Base-by-base conservation (phyloP, 1,140 invertebrate genomes). In the Glomeris maerens region DNA sequence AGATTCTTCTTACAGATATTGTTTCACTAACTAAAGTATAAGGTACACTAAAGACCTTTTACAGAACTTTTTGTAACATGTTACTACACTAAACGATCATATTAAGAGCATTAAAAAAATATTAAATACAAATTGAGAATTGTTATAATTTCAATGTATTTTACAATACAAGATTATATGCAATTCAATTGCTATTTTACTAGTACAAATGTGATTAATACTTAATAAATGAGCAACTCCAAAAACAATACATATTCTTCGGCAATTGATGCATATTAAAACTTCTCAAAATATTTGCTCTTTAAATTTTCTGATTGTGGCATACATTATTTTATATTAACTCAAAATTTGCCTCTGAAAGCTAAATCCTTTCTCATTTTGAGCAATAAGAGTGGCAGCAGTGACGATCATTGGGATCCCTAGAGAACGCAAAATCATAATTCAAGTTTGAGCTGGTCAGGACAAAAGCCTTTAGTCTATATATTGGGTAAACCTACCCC, bases 391-490 rank as follows among this genome's bases (percentile, higher is more conserved):
- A n/a, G 49, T 50, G 3, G 49, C 41, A 5, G 40, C 49, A 27
- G 49, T 50, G 4, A 50, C 49, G 29, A 50, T 22, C 3, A 44
- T 45, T 7, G 49, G 49, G 13, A 50, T 50, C 2, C 49, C 49
- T 50, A 28, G 2, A 45, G 10, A 7, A 42, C 10, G 23, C n/a
- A 17, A 26, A 49, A 44, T 20, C 40, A 49, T 44, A 49, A 48
- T 42, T 42, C 20, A 7, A 22, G 7, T 44, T 44, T 44, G 7
- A 13, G 41, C 23, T 44, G 10, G 7, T 7, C 10, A 13, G 7
- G n/a, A 20, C 20, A 17, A 13, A 44, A n/a, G n/a, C n/a, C 23
- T 44, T 44, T 44, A 7, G 7, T 21, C 20, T 44, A 7, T 17
- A 42, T 20, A 42, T 26, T 3, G 10, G n/a, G 29, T 4, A 5